Evolutionary conservation across 2,888 invertebrate genomes (phyloP).

Genomic region (Raillietiella orientalis): DNA sequence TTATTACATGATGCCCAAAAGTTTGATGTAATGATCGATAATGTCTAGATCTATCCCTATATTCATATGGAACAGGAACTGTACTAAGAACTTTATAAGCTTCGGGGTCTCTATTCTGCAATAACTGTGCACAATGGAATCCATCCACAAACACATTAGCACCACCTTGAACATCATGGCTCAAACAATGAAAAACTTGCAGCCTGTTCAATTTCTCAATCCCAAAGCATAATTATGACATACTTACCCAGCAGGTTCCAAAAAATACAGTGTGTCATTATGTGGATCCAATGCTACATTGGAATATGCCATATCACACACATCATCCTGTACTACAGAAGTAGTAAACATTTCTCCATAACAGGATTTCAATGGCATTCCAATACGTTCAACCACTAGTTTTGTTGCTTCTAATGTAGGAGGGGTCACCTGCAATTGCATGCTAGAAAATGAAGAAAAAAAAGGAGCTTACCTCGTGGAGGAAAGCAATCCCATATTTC

Average conservation of each 20-base stretch:
- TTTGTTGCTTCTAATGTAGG: slow-evolving; percentile 19
- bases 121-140: slow-evolving; percentile 24
- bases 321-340: slow-evolving; percentile 18
- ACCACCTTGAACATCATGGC: slow-evolving; percentile 27
- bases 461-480: slow-evolving; percentile 17
- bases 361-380: slow-evolving; percentile 28
- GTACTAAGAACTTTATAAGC: slow-evolving; percentile 24
- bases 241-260: slow-evolving; percentile 30
- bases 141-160: slow-evolving; percentile 40
- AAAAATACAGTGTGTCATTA: slow-evolving; percentile 43
- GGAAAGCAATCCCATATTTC: slow-evolving; percentile 7
- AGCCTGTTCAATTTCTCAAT: too few relatives aligned
- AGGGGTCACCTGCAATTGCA: slow-evolving; percentile 8
- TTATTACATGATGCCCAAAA: too few relatives aligned
- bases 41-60: too few relatives aligned
- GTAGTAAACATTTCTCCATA: slow-evolving; percentile 42
- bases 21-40: too few relatives aligned
- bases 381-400: slow-evolving; percentile 19
- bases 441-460: slow-evolving; percentile 1
- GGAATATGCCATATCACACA: slow-evolving; percentile 38
- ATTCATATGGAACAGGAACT: too few relatives aligned
- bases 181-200: slow-evolving; percentile 24
- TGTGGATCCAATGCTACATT: slow-evolving; percentile 30
- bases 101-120: slow-evolving; percentile 19
- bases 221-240: too few relatives aligned